A percentile compares a stretch with the other conserved stretches of the same genome.
These are phyloP conservation scores for Agapornis canus DNA, from an alignment of 2,797 vertebrate genomes.

Conservation along the genomic window DNA sequence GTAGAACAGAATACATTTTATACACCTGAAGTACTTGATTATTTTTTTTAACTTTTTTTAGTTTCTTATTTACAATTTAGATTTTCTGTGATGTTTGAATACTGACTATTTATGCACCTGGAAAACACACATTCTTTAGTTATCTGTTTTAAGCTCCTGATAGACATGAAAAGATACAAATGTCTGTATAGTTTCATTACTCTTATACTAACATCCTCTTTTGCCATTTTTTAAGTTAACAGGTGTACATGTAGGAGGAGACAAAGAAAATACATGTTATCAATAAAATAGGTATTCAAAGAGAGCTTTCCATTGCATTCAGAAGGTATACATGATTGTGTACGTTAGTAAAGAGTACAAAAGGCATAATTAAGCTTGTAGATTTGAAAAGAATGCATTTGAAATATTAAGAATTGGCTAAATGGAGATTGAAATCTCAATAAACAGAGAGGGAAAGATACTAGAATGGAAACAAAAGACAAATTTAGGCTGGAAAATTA, in stretches of 20 bases:
- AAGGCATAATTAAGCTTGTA: background rate
- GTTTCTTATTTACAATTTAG: background rate
- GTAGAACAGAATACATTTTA: background rate
- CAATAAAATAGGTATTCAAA: background rate
- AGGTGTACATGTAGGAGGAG: background rate
- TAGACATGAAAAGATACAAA: background rate
- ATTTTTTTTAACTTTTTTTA: background rate
- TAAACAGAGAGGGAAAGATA: background rate
- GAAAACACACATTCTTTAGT: background rate
- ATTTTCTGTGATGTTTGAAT: background rate
- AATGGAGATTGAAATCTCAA: background rate
- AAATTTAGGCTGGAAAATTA: background rate
- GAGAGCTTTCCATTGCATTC: background rate
- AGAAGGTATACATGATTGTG: background rate
- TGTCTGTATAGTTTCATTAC: background rate
- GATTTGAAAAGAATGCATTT: background rate
- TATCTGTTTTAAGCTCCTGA: background rate
- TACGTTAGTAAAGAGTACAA: background rate
- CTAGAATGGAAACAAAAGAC: background rate
- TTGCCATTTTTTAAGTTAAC: background rate
- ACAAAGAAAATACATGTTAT: background rate
- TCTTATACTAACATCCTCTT: background rate
- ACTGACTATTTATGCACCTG: background rate
- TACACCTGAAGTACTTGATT: background rate
- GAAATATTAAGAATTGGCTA: background rate